Percentiles rank a stretch among this genome's conserved stretches.
Conservation (phyloP, 2,888 invertebrate species). For the Sphinx pinastri region DNA sequence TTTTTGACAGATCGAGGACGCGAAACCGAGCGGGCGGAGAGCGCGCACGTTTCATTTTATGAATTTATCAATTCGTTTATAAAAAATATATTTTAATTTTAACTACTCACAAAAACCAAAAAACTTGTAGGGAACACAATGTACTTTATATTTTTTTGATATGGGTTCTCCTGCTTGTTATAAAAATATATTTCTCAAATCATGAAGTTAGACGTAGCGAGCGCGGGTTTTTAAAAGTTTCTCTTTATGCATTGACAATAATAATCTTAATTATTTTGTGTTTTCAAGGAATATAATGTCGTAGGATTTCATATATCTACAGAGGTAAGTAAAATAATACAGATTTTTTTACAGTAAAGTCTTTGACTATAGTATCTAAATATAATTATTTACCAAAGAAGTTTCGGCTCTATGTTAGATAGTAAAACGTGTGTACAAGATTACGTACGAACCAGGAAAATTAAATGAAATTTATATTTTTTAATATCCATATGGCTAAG, state of each 20-base stretch:
- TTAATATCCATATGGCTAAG: background rate
- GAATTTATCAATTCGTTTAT: slow-evolving; percentile 23
- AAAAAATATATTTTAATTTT: background rate
- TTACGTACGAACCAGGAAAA: background rate
- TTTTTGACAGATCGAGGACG: slow-evolving; percentile 74
- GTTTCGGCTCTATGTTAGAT: no score
- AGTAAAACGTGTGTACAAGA: background rate
- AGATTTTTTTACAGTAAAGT: no score
- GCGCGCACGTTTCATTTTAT: slow-evolving; percentile 63
- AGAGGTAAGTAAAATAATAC: no score
- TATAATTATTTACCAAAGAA: no score
- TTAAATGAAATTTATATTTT: background rate
- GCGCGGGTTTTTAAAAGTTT: slow-evolving; percentile 18
- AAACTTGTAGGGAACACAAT: background rate
- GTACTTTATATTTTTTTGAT: background rate
- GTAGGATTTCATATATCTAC: no score
- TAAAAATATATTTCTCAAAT: background rate
- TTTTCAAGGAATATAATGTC: background rate
- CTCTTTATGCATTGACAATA: no score
- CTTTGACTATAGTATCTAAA: no score
- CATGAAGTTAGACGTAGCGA: background rate
- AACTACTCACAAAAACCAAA: background rate
- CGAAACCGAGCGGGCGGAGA: slow-evolving; percentile 55
- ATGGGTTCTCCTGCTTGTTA: background rate
- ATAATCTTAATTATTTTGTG: background rate